Evolutionary conservation across 2,888 invertebrate species (phyloP), one percentile per base, ranked within the genome.

Genomic region (Himalopsyche japonica): DNA sequence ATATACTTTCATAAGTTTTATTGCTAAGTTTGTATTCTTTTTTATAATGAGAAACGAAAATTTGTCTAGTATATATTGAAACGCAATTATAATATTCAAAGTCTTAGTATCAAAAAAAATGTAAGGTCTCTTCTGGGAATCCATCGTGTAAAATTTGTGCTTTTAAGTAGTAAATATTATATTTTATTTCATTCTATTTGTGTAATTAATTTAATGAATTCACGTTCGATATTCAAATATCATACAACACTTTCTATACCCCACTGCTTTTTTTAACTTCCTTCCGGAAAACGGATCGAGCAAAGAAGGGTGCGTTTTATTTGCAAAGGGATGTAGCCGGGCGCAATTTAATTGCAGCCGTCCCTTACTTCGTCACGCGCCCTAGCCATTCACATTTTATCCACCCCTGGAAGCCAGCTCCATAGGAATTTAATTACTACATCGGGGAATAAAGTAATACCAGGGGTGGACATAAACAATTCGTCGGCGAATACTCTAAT

Each of bases 241-340:
- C 43, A 43, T 43, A 15, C 43, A 43, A 43, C 43, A 57, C 24
- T 57, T 57, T 24, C 57, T 57, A 57, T 10, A 57, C 57, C 57
- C 57, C 57, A 57, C 57, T 57, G 57, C 57, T 20, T n/a, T 57
- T 57, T 57, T 57, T 57, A 57, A 49, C 32, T 30, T 78, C 81
- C 76, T 83, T 79, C 86, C 85, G 86, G 86, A 86, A 85, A 84
- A 83, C 79, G 80, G 83, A 48, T 43, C 86, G 83, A 84, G 86
- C 83, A 86, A 86, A 85, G 86, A 86, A 86, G 85, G 86, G 86
- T 85, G 85, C 86, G 85, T 84, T 84, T 80, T 86, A 86, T 86
- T 86, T 86, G 80, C 84, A 70, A 49, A 84, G 86, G 84, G 86
- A 84, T 64, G 82, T 81, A 84, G 84, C 77, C 81, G 77, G 47